Percentiles rank a stretch among this genome's conserved stretches.
Conservation (phyloP, 2,113 vertebrate species). For the Sander lucioperca region DNA sequence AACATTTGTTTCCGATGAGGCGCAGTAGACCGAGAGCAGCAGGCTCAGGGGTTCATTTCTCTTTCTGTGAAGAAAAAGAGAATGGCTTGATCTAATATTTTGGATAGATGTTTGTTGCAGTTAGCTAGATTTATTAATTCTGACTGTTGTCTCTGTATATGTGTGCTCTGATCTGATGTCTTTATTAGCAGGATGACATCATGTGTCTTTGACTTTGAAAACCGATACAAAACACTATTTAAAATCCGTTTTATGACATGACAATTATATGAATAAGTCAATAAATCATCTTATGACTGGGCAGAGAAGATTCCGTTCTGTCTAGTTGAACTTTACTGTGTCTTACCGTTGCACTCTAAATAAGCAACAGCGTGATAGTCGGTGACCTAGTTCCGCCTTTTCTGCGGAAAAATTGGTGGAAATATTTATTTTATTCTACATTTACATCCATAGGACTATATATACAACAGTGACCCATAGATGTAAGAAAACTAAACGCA, state of each 20-base stretch:
- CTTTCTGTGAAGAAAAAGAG: neutral
- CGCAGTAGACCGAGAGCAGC: no score
- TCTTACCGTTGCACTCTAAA: neutral
- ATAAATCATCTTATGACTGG: neutral
- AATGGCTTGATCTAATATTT: neutral
- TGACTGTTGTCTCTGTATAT: neutral
- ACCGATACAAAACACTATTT: neutral
- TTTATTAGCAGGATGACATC: neutral
- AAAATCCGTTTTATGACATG: neutral
- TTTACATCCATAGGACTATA: neutral
- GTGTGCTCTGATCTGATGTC: neutral
- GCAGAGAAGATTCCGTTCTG: neutral
- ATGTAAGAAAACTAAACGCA: neutral
- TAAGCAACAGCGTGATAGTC: neutral
- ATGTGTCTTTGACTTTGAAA: neutral
- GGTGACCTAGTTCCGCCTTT: conserved; percentile 6
- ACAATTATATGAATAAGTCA: no score
- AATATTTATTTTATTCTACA: neutral
- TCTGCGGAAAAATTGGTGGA: neutral
- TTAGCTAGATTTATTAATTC: no score
- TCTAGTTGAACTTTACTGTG: neutral
- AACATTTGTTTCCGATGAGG: neutral
- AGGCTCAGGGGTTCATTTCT: no score
- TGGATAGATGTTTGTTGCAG: neutral
- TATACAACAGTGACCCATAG: neutral